Conservation (phyloP, 2,113 vertebrate species). For the Seriola dumerili region DNA sequence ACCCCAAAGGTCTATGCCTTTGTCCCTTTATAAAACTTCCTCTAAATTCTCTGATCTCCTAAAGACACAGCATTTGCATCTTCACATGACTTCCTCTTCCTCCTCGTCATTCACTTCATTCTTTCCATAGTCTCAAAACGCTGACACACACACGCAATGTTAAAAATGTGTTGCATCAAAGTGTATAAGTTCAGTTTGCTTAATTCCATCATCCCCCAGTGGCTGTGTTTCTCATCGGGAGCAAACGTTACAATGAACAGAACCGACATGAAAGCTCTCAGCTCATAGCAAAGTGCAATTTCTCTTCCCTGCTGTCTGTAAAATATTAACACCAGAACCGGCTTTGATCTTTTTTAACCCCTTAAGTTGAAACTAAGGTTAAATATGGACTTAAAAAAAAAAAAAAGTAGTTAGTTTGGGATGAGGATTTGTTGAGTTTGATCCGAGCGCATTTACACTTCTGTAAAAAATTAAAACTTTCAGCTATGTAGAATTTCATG, state of each 20-base stretch:
- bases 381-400: conserved; percentile 1
- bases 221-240: conserved; percentile 43
- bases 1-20: no score
- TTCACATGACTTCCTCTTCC: neutral
- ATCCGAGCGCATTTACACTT: neutral
- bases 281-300: conserved; percentile 45
- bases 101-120: conserved; percentile 4
- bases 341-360: conserved; percentile 62
- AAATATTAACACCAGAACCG: conserved; percentile 56
- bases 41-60: neutral
- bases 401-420: conserved; percentile 7
- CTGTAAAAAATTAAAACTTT: neutral
- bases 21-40: no score
- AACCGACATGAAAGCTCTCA: conserved; percentile 48
- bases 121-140: neutral
- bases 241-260: conserved; percentile 37
- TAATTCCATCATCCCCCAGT: conserved; percentile 40
- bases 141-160: conserved; percentile 19
- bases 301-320: conserved; percentile 26
- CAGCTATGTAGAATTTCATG: neutral
- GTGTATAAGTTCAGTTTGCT: conserved; percentile 32
- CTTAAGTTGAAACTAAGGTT: conserved; percentile 39
- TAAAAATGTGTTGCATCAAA: conserved; percentile 43
- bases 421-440: neutral
- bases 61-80: neutral